Evolutionary conservation across 1,140 invertebrate genomes (phyloP).

Genomic region (Leptoteleia sp.): DNA sequence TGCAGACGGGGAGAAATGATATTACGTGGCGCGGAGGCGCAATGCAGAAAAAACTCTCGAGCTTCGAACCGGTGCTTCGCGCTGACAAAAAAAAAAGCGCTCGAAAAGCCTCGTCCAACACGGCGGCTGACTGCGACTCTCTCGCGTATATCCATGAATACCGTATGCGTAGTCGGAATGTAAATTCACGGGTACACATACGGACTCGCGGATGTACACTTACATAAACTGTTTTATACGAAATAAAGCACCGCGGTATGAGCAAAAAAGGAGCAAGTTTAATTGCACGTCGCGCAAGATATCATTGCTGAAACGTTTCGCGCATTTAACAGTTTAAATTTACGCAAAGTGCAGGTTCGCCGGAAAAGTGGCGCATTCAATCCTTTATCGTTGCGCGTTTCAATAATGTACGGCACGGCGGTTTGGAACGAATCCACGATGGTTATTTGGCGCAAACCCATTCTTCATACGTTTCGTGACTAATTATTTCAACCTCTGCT

Average conservation of each 20-base stretch:
- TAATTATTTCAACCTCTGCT: too few relatives aligned
- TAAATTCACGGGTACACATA: conserved; percentile 51
- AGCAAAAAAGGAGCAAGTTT: too few relatives aligned
- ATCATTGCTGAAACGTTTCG: too few relatives aligned
- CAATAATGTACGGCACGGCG: too few relatives aligned
- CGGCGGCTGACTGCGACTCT: conserved; percentile 25
- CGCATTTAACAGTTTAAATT: too few relatives aligned
- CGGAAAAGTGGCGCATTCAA: too few relatives aligned
- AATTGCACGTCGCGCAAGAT: too few relatives aligned
- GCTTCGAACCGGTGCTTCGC: conserved; percentile 56
- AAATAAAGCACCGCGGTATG: conserved; percentile 31
- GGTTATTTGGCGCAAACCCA: too few relatives aligned
- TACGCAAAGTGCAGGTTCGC: too few relatives aligned
- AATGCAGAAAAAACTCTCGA: conserved; percentile 75
- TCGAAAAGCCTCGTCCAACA: conserved; percentile 62
- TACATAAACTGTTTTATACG: conserved; percentile 46
- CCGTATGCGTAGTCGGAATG: conserved; percentile 43
- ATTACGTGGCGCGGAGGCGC: conserved; percentile 71
- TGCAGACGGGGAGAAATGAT: conserved; percentile 69
- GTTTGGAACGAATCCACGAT: too few relatives aligned
- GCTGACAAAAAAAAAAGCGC: conserved; percentile 69
- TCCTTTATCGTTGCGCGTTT: too few relatives aligned
- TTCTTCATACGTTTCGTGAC: too few relatives aligned
- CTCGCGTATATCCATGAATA: conserved; percentile 34
- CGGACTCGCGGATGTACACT: conserved; percentile 39